Percentiles rank a stretch among this genome's conserved stretches.
Conservation (phyloP, 2,113 vertebrate genomes). For the Procapra przewalskii region DNA sequence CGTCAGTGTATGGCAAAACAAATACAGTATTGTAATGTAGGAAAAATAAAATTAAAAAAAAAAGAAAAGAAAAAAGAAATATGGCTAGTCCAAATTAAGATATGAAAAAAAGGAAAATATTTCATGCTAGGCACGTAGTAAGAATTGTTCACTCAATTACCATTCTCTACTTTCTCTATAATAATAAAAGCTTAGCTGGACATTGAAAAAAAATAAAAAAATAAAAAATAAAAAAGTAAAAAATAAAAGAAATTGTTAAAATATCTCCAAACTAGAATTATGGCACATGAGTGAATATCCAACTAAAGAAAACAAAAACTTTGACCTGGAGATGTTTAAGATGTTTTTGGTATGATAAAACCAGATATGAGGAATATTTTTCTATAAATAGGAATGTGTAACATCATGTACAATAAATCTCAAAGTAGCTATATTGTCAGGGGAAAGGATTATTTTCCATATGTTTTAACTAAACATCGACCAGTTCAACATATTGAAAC, state of each 20-base stretch:
- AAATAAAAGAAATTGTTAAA: too few relatives aligned
- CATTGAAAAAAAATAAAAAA: too few relatives aligned
- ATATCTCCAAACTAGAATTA: background rate
- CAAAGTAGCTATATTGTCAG: background rate
- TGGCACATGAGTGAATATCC: background rate
- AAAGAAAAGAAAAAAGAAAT: too few relatives aligned
- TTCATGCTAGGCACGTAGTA: background rate
- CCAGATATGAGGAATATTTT: background rate
- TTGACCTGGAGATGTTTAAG: background rate
- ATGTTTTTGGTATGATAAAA: background rate
- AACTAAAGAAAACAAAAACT: background rate
- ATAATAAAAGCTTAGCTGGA: background rate
- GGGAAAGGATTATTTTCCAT: background rate
- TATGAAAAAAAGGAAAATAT: background rate
- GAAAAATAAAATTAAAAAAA: too few relatives aligned
- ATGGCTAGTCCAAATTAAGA: conserved; percentile 1
- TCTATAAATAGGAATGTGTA: background rate
- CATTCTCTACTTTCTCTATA: background rate
- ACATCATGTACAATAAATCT: background rate
- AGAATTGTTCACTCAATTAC: background rate
- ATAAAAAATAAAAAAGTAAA: too few relatives aligned
- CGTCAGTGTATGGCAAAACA: too few relatives aligned
- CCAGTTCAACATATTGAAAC: background rate
- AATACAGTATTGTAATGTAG: too few relatives aligned
- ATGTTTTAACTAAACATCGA: background rate